Conservation (phyloP, 2,113 vertebrate genomes). For the Guaruba guarouba region DNA sequence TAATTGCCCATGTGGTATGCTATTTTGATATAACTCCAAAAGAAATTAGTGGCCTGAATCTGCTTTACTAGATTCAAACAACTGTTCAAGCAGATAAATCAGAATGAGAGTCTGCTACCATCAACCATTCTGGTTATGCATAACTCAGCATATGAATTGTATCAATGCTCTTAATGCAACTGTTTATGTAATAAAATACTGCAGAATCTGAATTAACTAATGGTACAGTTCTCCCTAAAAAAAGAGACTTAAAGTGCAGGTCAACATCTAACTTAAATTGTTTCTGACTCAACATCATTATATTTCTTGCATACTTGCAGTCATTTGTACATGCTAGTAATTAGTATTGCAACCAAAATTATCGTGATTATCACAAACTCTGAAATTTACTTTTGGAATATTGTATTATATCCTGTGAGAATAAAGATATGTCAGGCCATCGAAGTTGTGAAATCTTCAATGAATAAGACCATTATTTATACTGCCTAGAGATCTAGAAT, state of each 20-base stretch:
- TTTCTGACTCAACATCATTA: not conserved
- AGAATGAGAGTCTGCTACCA: not conserved
- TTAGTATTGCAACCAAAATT: not conserved
- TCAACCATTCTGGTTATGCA: not conserved
- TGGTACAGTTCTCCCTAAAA: not conserved
- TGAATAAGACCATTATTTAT: not conserved
- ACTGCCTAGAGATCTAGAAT: not conserved
- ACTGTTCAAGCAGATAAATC: not conserved
- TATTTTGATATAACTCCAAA: not conserved
- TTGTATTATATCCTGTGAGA: not conserved
- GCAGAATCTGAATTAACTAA: not conserved
- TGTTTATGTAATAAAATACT: not conserved
- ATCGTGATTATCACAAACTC: not conserved
- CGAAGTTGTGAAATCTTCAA: not conserved
- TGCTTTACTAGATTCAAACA: not conserved
- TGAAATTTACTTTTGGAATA: not conserved
- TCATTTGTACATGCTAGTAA: not conserved
- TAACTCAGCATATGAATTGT: not conserved
- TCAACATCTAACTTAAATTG: not conserved
- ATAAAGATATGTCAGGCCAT: not conserved
- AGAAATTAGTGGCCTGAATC: not conserved
- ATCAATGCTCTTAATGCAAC: not conserved
- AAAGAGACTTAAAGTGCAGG: not conserved
- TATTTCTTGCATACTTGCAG: rapidly evolving
- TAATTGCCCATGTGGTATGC: not conserved